Evolutionary conservation across 2,113 vertebrate genomes (phyloP).

Genomic region (Abramis brama): DNA sequence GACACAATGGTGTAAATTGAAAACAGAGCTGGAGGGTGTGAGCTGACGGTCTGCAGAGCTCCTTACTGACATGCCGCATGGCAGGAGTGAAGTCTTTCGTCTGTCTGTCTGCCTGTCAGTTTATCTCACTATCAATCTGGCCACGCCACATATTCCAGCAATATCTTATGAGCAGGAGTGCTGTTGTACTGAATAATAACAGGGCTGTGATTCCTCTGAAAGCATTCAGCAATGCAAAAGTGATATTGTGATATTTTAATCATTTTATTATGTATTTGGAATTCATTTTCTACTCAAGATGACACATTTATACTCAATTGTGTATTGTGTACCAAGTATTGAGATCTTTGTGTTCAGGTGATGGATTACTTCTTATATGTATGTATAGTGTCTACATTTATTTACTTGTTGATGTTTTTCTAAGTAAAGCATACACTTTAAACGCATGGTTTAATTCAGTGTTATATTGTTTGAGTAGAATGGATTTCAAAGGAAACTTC

Average conservation of each 20-base stretch:
- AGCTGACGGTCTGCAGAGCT: neutral
- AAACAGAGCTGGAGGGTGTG: constrained; percentile 33
- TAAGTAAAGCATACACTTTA: no score
- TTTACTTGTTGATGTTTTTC: no score
- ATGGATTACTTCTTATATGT: no score
- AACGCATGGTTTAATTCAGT: no score
- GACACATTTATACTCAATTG: no score
- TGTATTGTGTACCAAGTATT: no score
- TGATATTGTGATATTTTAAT: neutral
- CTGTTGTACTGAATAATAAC: constrained; percentile 2
- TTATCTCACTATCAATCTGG: neutral
- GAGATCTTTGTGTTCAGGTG: no score
- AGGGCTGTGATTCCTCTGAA: neutral
- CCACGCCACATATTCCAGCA: neutral
- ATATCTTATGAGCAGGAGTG: neutral
- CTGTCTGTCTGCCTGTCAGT: constrained; percentile 1
- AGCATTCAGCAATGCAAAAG: neutral
- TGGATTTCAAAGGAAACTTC: no score
- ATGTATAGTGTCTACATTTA: no score
- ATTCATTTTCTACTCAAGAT: no score
- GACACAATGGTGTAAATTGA: constrained; percentile 43
- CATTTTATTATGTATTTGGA: no score
- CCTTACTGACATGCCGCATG: constrained; percentile 9
- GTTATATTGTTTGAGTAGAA: no score
- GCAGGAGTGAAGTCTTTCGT: neutral